Evolutionary conservation across 2,888 invertebrate species (phyloP).

Genomic region (Syrphus vitripennis): DNA sequence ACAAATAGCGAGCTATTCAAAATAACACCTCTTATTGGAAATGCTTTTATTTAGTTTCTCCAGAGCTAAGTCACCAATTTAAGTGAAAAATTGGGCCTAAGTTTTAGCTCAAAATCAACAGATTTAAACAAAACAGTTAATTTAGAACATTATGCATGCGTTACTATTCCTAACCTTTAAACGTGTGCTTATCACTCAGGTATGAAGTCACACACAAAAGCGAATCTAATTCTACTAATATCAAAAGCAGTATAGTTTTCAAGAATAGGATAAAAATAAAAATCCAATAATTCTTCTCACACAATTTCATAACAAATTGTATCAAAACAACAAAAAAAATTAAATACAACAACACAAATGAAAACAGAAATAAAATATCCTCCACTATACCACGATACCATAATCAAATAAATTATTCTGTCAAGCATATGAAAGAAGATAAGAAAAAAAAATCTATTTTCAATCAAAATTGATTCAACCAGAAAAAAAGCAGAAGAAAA

Average conservation of each 20-base stretch:
- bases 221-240: background rate
- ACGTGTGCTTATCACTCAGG: background rate
- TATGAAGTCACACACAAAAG: background rate
- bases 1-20: too few relatives aligned
- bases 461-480: constrained; percentile 29
- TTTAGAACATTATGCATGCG: too few relatives aligned
- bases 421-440: constrained; percentile 9
- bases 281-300: constrained; percentile 31
- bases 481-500: constrained; percentile 11
- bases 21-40: too few relatives aligned
- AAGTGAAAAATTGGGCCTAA: too few relatives aligned
- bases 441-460: background rate
- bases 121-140: too few relatives aligned
- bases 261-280: constrained; percentile 7
- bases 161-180: too few relatives aligned
- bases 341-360: background rate
- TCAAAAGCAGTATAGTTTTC: constrained; percentile 1
- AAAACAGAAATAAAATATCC: background rate
- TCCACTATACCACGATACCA: too few relatives aligned
- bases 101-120: too few relatives aligned
- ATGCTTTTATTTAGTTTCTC: too few relatives aligned
- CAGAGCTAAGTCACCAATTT: too few relatives aligned
- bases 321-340: constrained; percentile 7
- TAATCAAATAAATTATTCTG: constrained; percentile 55
- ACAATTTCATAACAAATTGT: constrained; percentile 23